Conservation (phyloP, 2,888 invertebrate genomes). For the Palloptera scutellata region DNA sequence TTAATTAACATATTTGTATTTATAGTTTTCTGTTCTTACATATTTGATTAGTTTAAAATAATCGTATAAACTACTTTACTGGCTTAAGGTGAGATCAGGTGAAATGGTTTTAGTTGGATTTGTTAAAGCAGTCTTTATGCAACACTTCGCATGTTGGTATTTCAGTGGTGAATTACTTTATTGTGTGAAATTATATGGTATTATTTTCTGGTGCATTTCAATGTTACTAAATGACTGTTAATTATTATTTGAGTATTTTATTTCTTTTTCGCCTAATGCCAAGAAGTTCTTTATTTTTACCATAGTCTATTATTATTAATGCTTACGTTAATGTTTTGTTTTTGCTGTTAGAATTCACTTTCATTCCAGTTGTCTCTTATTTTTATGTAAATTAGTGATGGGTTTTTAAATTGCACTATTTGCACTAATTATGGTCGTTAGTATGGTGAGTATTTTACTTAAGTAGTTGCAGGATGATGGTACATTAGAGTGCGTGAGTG, state of each 20-base stretch:
- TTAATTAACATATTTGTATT: too few relatives aligned
- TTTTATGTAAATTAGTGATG: conserved; percentile 25
- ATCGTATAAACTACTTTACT: background rate
- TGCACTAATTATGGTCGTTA: conserved; percentile 1
- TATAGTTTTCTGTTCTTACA: too few relatives aligned
- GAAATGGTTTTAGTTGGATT: conserved; percentile 19
- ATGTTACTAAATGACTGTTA: conserved; percentile 34
- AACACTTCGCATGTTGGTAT: background rate
- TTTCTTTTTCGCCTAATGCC: too few relatives aligned
- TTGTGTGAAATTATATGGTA: background rate
- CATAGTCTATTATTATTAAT: too few relatives aligned
- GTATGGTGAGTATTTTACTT: background rate
- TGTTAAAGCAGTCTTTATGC: conserved; percentile 6
- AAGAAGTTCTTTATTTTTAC: conserved; percentile 9
- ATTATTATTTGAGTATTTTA: background rate
- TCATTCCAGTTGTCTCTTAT: conserved; percentile 29
- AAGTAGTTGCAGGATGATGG: background rate
- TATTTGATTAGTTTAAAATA: too few relatives aligned
- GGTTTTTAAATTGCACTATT: background rate
- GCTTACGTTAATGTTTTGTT: too few relatives aligned
- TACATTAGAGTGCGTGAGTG: background rate
- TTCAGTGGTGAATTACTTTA: background rate
- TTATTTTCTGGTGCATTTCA: conserved; percentile 28
- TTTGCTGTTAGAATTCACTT: too few relatives aligned
- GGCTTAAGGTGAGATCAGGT: conserved; percentile 12